A percentile compares a stretch with the other conserved stretches of the same genome.
phyloP scores from a whole-genome alignment of 2,888 invertebrate genomes.

The Neoscelio sp. region DNA sequence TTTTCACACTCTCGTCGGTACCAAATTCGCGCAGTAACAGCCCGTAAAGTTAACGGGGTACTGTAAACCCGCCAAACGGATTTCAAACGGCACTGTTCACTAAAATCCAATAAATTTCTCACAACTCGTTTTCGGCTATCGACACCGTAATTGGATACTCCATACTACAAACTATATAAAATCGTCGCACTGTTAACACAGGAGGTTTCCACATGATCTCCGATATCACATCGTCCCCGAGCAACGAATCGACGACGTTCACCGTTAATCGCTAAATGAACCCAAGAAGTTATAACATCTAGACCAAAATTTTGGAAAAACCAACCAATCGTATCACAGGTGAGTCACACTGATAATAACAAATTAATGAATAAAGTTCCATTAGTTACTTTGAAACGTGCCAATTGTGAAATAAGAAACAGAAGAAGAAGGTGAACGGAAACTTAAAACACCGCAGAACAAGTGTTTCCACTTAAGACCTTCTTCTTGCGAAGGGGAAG shows the following conservation, averaged over 20 bases:
- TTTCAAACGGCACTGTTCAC: slow-evolving; percentile 49
- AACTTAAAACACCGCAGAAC: slow-evolving; percentile 5
- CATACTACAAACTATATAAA: slow-evolving; percentile 35
- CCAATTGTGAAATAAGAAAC: slow-evolving; percentile 51
- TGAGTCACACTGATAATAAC: background rate
- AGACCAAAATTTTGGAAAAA: slow-evolving; percentile 46
- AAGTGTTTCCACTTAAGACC: too few relatives aligned
- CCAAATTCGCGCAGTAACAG: background rate
- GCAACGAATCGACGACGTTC: too few relatives aligned
- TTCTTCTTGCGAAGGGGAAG: too few relatives aligned
- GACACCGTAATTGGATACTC: slow-evolving; percentile 1
- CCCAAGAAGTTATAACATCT: background rate
- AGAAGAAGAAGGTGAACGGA: too few relatives aligned
- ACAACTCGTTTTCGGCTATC: slow-evolving; percentile 21
- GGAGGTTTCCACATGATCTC: slow-evolving; percentile 20
- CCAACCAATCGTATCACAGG: background rate
- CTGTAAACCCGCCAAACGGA: slow-evolving; percentile 2
- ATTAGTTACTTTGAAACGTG: slow-evolving; percentile 35
- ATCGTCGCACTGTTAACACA: slow-evolving; percentile 67
- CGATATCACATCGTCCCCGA: slow-evolving; percentile 38
- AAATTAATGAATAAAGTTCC: background rate
- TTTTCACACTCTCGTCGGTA: slow-evolving; percentile 15
- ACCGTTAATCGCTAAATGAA: slow-evolving; percentile 4
- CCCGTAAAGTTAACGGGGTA: background rate
- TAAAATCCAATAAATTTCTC: slow-evolving; percentile 21